Percentiles rank a stretch among this genome's conserved stretches.
Evolutionary conservation across 2,888 invertebrate genomes (phyloP).

Genomic region (Euzophera pinguis): DNA sequence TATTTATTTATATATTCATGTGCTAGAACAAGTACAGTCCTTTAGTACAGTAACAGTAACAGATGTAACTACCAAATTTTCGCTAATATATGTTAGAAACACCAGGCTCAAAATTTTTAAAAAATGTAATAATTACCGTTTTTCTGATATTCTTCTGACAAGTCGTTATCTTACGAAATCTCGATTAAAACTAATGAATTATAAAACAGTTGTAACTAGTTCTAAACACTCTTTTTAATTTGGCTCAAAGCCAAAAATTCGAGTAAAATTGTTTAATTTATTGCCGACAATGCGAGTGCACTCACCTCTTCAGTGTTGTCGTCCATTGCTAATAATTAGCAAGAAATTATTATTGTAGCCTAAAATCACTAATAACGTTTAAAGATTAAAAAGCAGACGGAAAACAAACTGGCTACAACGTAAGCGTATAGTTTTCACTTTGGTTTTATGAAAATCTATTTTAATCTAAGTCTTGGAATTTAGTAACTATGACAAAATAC

Average conservation of each 20-base stretch:
- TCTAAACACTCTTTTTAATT: slow-evolving; percentile 16
- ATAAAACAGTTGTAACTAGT: background rate
- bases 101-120: too few relatives aligned
- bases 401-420: too few relatives aligned
- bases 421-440: too few relatives aligned
- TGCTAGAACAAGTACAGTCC: too few relatives aligned
- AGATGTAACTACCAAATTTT: too few relatives aligned
- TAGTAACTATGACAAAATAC: too few relatives aligned
- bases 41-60: too few relatives aligned
- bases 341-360: background rate
- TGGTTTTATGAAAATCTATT: too few relatives aligned
- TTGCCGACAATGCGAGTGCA: slow-evolving; percentile 27
- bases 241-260: slow-evolving; percentile 31
- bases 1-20: too few relatives aligned
- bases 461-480: too few relatives aligned
- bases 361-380: background rate
- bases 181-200: background rate
- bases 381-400: too few relatives aligned
- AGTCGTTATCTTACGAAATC: background rate
- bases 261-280: slow-evolving; percentile 15
- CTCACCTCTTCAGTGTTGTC: slow-evolving; percentile 44
- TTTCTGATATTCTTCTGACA: background rate
- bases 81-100: too few relatives aligned
- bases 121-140: slow-evolving; percentile 1
- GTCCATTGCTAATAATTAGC: slow-evolving; percentile 27